A percentile compares a stretch with the other conserved stretches of the same genome.
phyloP scores from a whole-genome alignment of 2,113 vertebrate genomes.

The Rhinopithecus roxellana region DNA sequence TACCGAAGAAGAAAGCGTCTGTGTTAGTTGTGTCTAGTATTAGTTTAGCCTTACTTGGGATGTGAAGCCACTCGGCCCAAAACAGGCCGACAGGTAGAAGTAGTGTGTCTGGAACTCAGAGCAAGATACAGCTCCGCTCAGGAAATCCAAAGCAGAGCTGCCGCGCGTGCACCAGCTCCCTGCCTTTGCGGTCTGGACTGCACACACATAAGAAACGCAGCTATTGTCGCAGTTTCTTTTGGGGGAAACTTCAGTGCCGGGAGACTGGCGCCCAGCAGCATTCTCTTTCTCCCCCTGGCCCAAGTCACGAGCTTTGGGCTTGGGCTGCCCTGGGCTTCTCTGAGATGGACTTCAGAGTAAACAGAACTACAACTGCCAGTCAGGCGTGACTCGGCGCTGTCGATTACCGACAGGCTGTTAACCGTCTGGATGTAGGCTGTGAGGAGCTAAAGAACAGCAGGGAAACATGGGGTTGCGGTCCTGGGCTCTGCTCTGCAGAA shows the following conservation, averaged over 20 bases:
- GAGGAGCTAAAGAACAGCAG: conserved; percentile 51
- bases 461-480: conserved; percentile 46
- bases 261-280: background rate
- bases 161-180: background rate
- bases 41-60: conserved; percentile 8
- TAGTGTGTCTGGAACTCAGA: background rate
- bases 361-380: rapidly evolving
- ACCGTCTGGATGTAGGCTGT: conserved; percentile 70
- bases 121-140: no score
- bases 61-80: background rate
- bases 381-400: conserved; percentile 14
- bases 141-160: background rate
- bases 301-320: background rate
- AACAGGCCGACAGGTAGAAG: background rate
- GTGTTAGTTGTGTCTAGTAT: background rate
- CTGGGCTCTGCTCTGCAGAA: conserved; percentile 73
- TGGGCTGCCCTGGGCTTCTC: background rate
- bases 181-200: background rate
- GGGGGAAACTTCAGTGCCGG: background rate
- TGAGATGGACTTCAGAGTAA: rapidly evolving
- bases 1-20: background rate
- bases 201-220: background rate
- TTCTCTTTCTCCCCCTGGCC: no score
- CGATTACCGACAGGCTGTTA: conserved; percentile 57
- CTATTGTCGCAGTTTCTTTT: background rate